phyloP scores from a whole-genome alignment of 2,888 invertebrate genomes.

The Agrypnus murinus region DNA sequence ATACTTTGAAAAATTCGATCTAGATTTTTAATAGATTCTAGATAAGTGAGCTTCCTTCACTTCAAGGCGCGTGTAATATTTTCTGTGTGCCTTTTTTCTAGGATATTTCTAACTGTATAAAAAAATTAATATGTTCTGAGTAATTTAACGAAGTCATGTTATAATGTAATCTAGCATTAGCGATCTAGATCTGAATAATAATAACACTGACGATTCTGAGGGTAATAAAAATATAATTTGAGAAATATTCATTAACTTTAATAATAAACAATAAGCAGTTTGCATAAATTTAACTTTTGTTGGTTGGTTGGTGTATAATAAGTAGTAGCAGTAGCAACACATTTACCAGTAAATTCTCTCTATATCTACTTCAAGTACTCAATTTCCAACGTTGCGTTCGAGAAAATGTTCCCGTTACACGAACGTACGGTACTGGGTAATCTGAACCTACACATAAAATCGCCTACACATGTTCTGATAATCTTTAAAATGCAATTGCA shows the following conservation, averaged over 20 bases:
- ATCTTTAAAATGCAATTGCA: slow-evolving; percentile 29
- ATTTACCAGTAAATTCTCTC: slow-evolving; percentile 17
- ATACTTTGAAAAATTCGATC: background rate
- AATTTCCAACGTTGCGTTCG: slow-evolving; percentile 33
- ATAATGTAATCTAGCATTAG: background rate
- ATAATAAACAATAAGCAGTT: slow-evolving; percentile 30
- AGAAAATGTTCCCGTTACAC: slow-evolving; percentile 38
- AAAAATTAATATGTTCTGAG: slow-evolving; percentile 22
- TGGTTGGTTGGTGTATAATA: too few relatives aligned
- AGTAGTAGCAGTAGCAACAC: slow-evolving; percentile 16
- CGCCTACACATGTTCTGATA: slow-evolving; percentile 35
- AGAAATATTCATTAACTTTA: slow-evolving; percentile 26
- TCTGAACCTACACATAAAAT: slow-evolving; percentile 37
- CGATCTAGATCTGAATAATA: slow-evolving; percentile 13
- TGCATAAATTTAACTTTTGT: slow-evolving; percentile 19
- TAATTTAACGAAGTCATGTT: slow-evolving; percentile 5
- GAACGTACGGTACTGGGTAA: slow-evolving; percentile 37
- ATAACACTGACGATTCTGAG: background rate
- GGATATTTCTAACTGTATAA: too few relatives aligned
- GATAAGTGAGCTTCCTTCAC: too few relatives aligned
- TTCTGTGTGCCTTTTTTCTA: too few relatives aligned
- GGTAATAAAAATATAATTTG: slow-evolving; percentile 35
- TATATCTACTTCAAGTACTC: background rate
- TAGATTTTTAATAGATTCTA: too few relatives aligned
- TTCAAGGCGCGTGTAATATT: too few relatives aligned